Base-by-base conservation (phyloP, 2,113 vertebrate genomes). In the Paramormyrops kingsleyae region DNA sequence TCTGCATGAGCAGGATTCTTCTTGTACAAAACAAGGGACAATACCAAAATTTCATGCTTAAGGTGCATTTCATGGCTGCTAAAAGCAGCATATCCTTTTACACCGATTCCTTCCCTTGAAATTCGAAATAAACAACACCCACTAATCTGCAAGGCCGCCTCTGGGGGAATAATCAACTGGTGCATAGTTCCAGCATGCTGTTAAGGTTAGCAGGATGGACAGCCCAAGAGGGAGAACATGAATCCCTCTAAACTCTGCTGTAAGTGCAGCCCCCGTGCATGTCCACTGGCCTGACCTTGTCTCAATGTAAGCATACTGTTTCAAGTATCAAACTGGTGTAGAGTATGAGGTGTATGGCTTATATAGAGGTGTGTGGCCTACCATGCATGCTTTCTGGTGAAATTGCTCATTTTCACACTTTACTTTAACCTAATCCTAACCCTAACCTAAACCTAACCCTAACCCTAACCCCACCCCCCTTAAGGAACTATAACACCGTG, bases 131-230 rank as follows among this genome's bases (percentile, higher is more conserved):
- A 93, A 94, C 86, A 70, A 90, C 12, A 46, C 89, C 80, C 7
- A 70, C 88, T 91, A 91, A 93, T 93, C 86, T 50, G 87, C 91
- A 92, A 91, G 88, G 50, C 47, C 87, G 92, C 94, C 89, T 80
- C 42, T 47, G 49, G 91, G 92, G 90, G 86, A 15, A 4, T 89
- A 90, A 92, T 94, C 90, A 92, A 91, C 91, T 0, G 42, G 49
- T 31, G 91, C 87, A 89, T 83, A 13, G 87, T 87, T 74, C 15
- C 47, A 80, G 85, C 90, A 89, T 90, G 84, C 89, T 92, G 91
- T 91, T 91, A n/a, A 91, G 92, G 24, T n/a, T 24, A 47, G 44
- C 80, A 46, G 80, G 19, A 46, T 10, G 21, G 8, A 47, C 80
- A 84, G 80, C 3, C 13, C 9, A 35, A 77, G 70, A 19, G 5